A percentile compares a stretch with the other conserved stretches of the same genome.
Evolutionary conservation across 2,888 invertebrate species (phyloP).

Genomic region (Pristionchus arcanus): DNA sequence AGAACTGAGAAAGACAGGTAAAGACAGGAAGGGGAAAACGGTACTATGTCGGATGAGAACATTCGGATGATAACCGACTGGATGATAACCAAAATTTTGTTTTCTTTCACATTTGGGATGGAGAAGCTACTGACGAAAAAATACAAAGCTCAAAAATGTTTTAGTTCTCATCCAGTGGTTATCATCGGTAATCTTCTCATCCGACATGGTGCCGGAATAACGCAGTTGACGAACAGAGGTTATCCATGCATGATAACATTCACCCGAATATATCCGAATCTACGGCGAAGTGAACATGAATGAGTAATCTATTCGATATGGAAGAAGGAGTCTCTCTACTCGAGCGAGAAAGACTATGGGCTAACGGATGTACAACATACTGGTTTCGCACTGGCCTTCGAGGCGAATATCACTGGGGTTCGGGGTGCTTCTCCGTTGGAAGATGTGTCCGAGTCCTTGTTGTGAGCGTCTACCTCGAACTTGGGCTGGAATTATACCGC

Average conservation of each 20-base stretch:
- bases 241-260: background rate
- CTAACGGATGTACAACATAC: conserved; percentile 35
- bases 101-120: too few relatives aligned
- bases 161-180: too few relatives aligned
- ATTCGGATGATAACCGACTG: too few relatives aligned
- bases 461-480: background rate
- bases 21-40: background rate
- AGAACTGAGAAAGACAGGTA: background rate
- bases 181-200: too few relatives aligned
- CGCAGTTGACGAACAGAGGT: background rate
- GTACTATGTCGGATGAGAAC: too few relatives aligned
- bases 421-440: conserved; percentile 62
- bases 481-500: background rate
- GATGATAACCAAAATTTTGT: too few relatives aligned
- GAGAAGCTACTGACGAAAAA: too few relatives aligned
- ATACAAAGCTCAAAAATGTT: too few relatives aligned
- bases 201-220: too few relatives aligned
- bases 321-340: background rate
- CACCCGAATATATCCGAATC: background rate
- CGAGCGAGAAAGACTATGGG: background rate
- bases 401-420: conserved; percentile 62
- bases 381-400: conserved; percentile 56
- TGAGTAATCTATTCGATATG: background rate
- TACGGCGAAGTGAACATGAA: conserved; percentile 4
- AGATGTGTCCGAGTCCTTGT: background rate